Base-by-base conservation (phyloP, 2,888 invertebrate genomes). In the Tipula vernalis region DNA sequence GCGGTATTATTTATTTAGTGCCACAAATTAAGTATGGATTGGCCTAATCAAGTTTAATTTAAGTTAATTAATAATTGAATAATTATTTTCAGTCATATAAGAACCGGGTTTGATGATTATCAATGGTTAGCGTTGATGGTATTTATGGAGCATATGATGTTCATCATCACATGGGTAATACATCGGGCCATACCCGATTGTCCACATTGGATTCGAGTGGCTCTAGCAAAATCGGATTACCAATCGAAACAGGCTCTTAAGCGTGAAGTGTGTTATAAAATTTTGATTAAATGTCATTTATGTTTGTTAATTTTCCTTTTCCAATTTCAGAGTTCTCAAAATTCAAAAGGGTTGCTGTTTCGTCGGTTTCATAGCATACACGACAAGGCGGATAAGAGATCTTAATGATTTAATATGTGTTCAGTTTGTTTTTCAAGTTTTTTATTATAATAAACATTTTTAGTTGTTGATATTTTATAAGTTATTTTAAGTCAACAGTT, bases 151-250 rank as follows among this genome's bases (percentile, higher is more conserved):
- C 96, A 96, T 90, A 89, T 94, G n/a, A 91, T 96, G 39, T 90
- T 96, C 86, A 94, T 93, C 5, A 89, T 95, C n/a, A 93, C 95
- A 88, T 94, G 94, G 88, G 91, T 94, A 13, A 91, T 96, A 42
- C 94, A 95, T 89, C 94, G 94, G 89, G 93, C 94, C 42, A 95
- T 96, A 88, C 94, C 95, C 41, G 95, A 96, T 89, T 93, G 94
- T 87, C 95, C 96, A 3, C 93, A 94, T 88, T 94, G 94, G 94
- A 94, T 95, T 36, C 92, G 94, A 87, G 92, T 94, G 28, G 94
- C 94, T 4, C 90, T 95, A 87, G 94, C 94, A 1, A 93, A 92
- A 89, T 92, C 92, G 86, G 94, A 94, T 89, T 94, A 93, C 89
- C 93, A 94, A 89, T 94, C 94, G 6, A 93, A 93, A 89, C 93